Evolutionary conservation across 2,113 vertebrate genomes (phyloP).

Genomic region (Callionymus lyra): DNA sequence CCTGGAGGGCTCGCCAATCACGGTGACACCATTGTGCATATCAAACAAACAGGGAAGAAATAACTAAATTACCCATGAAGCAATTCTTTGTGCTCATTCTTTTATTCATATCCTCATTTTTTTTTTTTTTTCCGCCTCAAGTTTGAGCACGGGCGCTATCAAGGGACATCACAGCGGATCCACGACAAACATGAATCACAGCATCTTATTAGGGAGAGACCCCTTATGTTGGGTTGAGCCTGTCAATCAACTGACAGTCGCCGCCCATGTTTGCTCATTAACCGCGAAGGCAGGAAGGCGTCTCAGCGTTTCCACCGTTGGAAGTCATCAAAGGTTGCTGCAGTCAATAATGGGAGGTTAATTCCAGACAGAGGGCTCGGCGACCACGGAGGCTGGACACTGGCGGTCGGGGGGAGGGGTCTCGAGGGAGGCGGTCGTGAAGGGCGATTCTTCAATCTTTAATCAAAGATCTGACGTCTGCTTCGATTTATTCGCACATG

Average conservation of each 20-base stretch:
- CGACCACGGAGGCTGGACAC: constrained; percentile 9
- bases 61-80: constrained; percentile 32
- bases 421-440: constrained; percentile 21
- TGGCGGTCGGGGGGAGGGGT: constrained; percentile 7
- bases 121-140: constrained; percentile 24
- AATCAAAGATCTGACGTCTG: constrained; percentile 46
- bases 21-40: constrained; percentile 32
- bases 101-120: constrained; percentile 44
- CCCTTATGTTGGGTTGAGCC: constrained; percentile 25
- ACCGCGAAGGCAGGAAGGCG: background rate
- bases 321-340: constrained; percentile 19
- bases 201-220: constrained; percentile 43
- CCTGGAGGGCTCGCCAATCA: constrained; percentile 29
- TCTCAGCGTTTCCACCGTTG: background rate
- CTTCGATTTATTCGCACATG: constrained; percentile 19
- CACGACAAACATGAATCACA: constrained; percentile 51
- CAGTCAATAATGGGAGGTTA: constrained; percentile 7
- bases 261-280: constrained; percentile 18
- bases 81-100: constrained; percentile 30
- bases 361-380: background rate
- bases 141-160: constrained; percentile 26
- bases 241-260: constrained; percentile 44
- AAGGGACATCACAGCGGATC: constrained; percentile 34
- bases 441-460: constrained; percentile 45
- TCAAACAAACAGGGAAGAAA: constrained; percentile 36